Evolutionary conservation across 2,888 invertebrate genomes (phyloP), one percentile per base, ranked within the genome.

Genomic region (Zygothrica quintamaculata): DNA sequence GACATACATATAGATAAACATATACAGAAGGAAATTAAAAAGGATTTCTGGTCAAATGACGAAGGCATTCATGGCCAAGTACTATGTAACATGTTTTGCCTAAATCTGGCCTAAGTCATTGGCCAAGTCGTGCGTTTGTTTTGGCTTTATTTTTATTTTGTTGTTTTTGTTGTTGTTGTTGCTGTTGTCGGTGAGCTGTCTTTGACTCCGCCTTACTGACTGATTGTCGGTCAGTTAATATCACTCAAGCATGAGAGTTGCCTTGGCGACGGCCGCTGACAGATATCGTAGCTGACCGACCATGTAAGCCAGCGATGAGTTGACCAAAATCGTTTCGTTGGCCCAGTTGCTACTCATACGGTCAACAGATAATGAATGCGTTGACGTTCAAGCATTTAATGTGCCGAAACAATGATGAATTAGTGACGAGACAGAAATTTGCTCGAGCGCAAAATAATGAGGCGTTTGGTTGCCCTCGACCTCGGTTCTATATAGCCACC

Each of bases 361-460:
- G 44, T 67, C 58, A 70, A 62, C 64, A 84, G 81, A 87, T 84
- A 84, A 84, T 87, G 85, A 84, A 84, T 87, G 85, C 85, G 82
- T 84, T 84, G 84, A 85, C 85, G 87, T 82, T 87, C 82, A 76
- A 84, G 82, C 84, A 86, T 88, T 87, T 82, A 84, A 88, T 88
- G 86, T 82, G 87, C 78, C 82, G 87, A 81, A 88, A 87, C 88
- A 87, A 87, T 84, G 86, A 88, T 82, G 88, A 88, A 86, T 87
- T 86, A 88, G 88, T 87, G 88, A 86, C 88, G 81, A 84, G 87
- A 77, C 85, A 87, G 79, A 87, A 88, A 72, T 81, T 86, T 78
- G n/a, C 77, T 85, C 87, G 70, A 86, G 84, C 86, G 86, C 65
- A 80, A 86, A 86, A 86, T 86, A 85, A 87, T 87, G 88, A 84